phyloP scores from a whole-genome alignment of 2,797 vertebrate genomes.

The Dendrocincla tyrannina region DNA sequence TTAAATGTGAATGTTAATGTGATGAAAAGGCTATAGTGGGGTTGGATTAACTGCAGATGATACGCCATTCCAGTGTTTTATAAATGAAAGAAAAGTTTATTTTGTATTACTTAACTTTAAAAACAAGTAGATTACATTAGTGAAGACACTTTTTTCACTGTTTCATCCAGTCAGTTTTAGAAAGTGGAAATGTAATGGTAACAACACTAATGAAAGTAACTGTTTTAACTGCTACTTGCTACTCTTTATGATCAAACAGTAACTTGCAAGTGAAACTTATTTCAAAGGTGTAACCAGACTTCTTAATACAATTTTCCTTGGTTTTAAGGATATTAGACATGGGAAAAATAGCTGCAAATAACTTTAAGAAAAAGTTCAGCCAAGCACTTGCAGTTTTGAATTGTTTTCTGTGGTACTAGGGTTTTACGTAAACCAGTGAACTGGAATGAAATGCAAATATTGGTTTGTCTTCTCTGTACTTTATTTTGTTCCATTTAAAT shows the following conservation, averaged over 20 bases:
- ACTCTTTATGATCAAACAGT: background rate
- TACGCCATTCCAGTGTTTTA: background rate
- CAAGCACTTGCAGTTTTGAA: background rate
- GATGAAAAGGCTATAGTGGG: background rate
- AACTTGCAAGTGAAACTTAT: background rate
- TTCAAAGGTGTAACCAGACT: background rate
- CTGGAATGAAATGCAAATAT: background rate
- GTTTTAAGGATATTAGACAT: background rate
- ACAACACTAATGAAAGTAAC: background rate
- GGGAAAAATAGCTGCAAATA: background rate
- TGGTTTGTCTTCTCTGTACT: background rate
- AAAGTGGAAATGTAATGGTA: background rate
- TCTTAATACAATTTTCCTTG: background rate
- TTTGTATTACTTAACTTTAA: background rate
- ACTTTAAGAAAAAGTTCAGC: background rate
- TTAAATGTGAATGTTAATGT: background rate
- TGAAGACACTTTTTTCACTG: background rate
- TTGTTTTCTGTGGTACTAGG: background rate
- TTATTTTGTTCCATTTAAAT: background rate
- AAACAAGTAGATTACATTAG: fast-evolving
- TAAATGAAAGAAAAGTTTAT: background rate
- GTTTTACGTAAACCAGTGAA: background rate
- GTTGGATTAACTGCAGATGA: background rate
- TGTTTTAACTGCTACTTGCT: background rate
- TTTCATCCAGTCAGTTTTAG: background rate